A percentile compares a stretch with the other conserved stretches of the same genome.
These are phyloP conservation scores for Odobenus rosmarus DNA, from an alignment of 2,113 vertebrate species.

Conservation along the genomic window DNA sequence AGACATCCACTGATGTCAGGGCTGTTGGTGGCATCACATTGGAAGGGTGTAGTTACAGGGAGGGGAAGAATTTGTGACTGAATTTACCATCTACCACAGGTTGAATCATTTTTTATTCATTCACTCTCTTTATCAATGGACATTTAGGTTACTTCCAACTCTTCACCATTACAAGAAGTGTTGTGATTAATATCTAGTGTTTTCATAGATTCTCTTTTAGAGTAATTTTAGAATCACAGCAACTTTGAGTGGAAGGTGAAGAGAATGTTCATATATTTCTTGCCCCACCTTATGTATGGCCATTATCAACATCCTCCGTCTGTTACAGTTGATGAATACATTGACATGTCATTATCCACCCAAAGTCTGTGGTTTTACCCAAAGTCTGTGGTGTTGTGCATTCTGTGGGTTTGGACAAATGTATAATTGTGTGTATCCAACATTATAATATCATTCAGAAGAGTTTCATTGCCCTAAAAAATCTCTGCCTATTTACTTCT, in stretches of 20 bases:
- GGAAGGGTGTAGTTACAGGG: neutral
- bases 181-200: neutral
- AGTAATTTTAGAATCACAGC: neutral
- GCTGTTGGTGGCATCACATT: neutral
- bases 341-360: neutral
- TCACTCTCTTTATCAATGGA: neutral
- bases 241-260: neutral
- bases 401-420: neutral
- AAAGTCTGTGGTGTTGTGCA: neutral
- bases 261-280: neutral
- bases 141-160: neutral
- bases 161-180: neutral
- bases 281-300: neutral
- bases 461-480: neutral
- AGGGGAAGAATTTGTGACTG: neutral
- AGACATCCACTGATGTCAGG: neutral
- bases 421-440: neutral
- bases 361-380: neutral
- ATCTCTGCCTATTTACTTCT: neutral
- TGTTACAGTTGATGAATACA: neutral
- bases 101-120: neutral
- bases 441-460: neutral
- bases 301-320: neutral
- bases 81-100: neutral
- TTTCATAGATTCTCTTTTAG: neutral